Conservation (phyloP, 92 coral and sea anemone species). For the Anthopleura xanthogrammica region DNA sequence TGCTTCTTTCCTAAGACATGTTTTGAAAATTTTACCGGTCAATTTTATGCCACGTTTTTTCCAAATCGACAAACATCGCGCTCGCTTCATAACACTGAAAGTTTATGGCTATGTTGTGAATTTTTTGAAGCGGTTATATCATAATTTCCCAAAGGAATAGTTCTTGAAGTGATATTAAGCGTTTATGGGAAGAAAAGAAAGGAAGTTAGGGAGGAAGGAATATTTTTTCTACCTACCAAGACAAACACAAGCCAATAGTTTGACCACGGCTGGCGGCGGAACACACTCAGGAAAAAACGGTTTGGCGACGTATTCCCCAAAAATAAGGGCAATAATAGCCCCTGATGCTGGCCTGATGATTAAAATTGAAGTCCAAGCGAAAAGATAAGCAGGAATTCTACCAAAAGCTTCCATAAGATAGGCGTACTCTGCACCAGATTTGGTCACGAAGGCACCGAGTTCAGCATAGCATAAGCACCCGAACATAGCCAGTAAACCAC, state of each 20-base stretch:
- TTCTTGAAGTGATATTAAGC: background rate
- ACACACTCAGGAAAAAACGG: constrained; percentile 88
- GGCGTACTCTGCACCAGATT: constrained; percentile 94
- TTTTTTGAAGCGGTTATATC: background rate
- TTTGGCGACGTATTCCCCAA: constrained; percentile 93
- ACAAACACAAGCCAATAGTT: constrained; percentile 85
- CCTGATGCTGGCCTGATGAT: constrained; percentile 94
- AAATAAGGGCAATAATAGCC: constrained; percentile 87
- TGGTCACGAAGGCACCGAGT: constrained; percentile 76
- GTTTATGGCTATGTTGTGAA: background rate
- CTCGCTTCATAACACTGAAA: background rate
- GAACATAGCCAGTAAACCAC: constrained; percentile 84
- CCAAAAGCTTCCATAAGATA: constrained; percentile 89
- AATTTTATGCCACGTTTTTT: constrained; percentile 4
- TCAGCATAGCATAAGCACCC: constrained; percentile 95
- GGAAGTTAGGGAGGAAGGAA: background rate
- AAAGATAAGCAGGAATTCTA: constrained; percentile 81
- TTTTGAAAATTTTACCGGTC: background rate
- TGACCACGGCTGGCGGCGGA: constrained; percentile 72
- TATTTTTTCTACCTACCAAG: constrained; percentile 64
- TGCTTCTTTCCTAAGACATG: background rate
- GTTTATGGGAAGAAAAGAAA: background rate
- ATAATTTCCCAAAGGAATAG: background rate
- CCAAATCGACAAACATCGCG: background rate
- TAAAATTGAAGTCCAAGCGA: constrained; percentile 90